phyloP scores from a whole-genome alignment of 1,140 invertebrate genomes.

The Anastrepha obliqua region DNA sequence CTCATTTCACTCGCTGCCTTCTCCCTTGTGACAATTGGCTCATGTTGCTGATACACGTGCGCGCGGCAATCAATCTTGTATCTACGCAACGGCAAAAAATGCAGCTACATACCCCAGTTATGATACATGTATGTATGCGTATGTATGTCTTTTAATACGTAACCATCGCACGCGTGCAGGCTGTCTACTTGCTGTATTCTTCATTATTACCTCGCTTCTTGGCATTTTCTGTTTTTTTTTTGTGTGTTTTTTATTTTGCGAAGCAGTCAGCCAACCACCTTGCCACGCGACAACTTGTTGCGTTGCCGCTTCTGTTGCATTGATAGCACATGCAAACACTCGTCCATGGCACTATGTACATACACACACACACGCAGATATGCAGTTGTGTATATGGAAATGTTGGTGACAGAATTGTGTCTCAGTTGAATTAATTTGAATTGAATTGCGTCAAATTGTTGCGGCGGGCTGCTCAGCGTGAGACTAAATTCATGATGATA shows the following conservation, averaged over 20 bases:
- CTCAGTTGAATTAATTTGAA: conserved; percentile 49
- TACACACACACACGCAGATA: not conserved
- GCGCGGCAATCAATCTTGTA: not conserved
- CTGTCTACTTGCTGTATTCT: not conserved
- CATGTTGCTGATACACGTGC: conserved; percentile 25
- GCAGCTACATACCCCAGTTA: not conserved
- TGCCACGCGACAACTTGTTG: conserved; percentile 49
- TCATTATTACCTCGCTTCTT: not conserved
- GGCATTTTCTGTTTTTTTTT: not conserved
- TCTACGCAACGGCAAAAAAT: not conserved
- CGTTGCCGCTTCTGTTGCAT: not conserved
- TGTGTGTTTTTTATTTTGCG: not conserved
- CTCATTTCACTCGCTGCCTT: too few relatives aligned
- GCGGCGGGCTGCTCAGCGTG: not conserved
- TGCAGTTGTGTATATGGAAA: conserved; percentile 8
- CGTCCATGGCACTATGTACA: not conserved
- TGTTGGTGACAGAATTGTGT: conserved; percentile 33
- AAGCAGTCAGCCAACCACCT: not conserved
- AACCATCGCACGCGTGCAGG: not conserved
- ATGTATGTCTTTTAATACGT: not conserved
- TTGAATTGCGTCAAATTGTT: conserved; percentile 40
- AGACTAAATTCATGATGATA: conserved; percentile 2
- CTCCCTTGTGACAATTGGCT: not conserved
- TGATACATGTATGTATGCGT: not conserved
- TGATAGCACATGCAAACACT: not conserved